These are phyloP conservation scores for Mesorhabditis spiculigera DNA, from an alignment of 2,888 invertebrate genomes.

Conservation along the genomic window DNA sequence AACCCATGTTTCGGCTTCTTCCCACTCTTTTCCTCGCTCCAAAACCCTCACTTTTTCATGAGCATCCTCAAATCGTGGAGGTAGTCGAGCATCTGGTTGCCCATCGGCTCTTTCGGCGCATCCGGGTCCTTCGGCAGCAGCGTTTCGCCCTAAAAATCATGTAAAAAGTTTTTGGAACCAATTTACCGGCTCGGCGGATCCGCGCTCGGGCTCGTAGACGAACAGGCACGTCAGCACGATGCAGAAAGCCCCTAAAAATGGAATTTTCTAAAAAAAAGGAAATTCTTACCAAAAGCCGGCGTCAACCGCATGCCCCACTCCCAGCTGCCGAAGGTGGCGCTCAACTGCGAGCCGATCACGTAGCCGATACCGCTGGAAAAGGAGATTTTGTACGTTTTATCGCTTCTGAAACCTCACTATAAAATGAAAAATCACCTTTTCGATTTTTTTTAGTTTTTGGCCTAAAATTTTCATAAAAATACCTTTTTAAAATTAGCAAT, in stretches of 20 bases:
- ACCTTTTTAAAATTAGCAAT: too few relatives aligned
- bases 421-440: too few relatives aligned
- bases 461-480: too few relatives aligned
- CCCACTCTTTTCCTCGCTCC: constrained; percentile 11
- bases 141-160: too few relatives aligned
- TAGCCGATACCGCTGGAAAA: too few relatives aligned
- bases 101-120: constrained; percentile 14
- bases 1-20: constrained; percentile 11
- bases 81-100: constrained; percentile 17
- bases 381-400: too few relatives aligned
- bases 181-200: constrained; percentile 33
- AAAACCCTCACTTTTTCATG: not conserved
- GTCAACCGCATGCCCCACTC: constrained; percentile 19
- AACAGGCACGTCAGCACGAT: constrained; percentile 33
- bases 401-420: too few relatives aligned
- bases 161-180: too few relatives aligned
- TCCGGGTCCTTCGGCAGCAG: too few relatives aligned
- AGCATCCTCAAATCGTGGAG: constrained; percentile 17
- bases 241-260: constrained; percentile 15
- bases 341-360: too few relatives aligned
- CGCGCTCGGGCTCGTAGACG: constrained; percentile 49
- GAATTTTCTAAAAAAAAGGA: not conserved
- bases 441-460: too few relatives aligned
- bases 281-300: constrained; percentile 7
- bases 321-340: too few relatives aligned